Conservation (phyloP, 2,113 vertebrate species). For the Syrrhaptes paradoxus region DNA sequence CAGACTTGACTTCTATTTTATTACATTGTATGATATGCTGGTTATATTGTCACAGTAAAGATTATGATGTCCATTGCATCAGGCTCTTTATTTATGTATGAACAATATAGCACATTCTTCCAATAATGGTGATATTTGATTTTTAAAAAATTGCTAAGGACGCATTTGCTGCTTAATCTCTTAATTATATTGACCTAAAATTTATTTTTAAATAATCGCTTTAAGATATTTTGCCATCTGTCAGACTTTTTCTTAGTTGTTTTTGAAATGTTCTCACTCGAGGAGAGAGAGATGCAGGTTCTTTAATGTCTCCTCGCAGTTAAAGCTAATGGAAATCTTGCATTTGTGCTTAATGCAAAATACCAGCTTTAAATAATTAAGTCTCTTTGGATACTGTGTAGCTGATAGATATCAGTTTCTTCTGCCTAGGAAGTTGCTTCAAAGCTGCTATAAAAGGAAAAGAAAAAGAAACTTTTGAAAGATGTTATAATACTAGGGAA, state of each 20-base stretch:
- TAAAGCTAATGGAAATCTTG: slow-evolving; percentile 7
- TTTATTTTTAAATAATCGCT: slow-evolving; percentile 30
- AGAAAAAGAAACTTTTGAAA: neutral
- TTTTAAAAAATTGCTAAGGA: neutral
- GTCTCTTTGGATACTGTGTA: neutral
- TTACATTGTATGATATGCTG: neutral
- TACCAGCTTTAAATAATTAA: slow-evolving; percentile 13
- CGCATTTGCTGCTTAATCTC: slow-evolving; percentile 11
- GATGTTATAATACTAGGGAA: neutral
- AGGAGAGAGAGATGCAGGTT: neutral
- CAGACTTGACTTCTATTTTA: neutral
- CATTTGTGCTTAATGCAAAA: neutral
- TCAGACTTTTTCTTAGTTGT: neutral
- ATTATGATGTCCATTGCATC: neutral
- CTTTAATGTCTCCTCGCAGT: neutral
- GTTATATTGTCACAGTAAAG: neutral
- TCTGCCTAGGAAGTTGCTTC: neutral
- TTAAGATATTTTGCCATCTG: slow-evolving; percentile 49
- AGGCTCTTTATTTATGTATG: neutral
- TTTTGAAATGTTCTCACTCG: neutral
- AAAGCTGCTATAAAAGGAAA: neutral
- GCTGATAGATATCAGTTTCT: neutral
- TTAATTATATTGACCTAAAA: slow-evolving; percentile 58
- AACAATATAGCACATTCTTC: neutral
- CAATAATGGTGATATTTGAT: neutral